These are phyloP conservation scores for Hedychridium roseum DNA, from an alignment of 2,888 invertebrate genomes.

Conservation along the genomic window DNA sequence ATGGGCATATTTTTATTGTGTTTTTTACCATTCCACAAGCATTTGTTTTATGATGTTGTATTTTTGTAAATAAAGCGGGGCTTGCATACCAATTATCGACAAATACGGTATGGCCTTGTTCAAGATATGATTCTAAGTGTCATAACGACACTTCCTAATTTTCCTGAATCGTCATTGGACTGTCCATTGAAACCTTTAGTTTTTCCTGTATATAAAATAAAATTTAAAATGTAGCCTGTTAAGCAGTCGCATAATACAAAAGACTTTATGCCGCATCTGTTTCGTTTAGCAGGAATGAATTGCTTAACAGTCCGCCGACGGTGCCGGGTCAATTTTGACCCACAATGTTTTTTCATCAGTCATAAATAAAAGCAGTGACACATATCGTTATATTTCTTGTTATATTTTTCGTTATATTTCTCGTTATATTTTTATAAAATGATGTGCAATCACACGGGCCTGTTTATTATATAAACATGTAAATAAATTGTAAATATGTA, in stretches of 20 bases:
- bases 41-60: slow-evolving; percentile 10
- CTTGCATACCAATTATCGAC: slow-evolving; percentile 14
- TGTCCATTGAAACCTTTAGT: background rate
- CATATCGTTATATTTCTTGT: no score
- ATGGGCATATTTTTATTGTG: slow-evolving; percentile 12
- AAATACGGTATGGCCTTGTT: slow-evolving; percentile 9
- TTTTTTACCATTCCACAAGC: slow-evolving; percentile 11
- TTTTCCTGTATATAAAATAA: slow-evolving; percentile 6
- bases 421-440: no score
- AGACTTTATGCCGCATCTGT: slow-evolving; percentile 11
- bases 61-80: slow-evolving; percentile 7
- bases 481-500: no score
- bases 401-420: no score
- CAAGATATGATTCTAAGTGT: slow-evolving; percentile 14
- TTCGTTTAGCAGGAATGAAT: slow-evolving; percentile 14
- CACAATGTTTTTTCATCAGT: no score
- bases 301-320: no score
- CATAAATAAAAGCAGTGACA: no score
- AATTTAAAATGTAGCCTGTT: slow-evolving; percentile 4
- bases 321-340: no score
- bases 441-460: no score
- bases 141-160: slow-evolving; percentile 14
- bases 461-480: no score
- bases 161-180: slow-evolving; percentile 10
- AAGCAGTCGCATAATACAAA: slow-evolving; percentile 10